phyloP scores from a whole-genome alignment of 2,797 vertebrate genomes.

The Scolopax rusticola region DNA sequence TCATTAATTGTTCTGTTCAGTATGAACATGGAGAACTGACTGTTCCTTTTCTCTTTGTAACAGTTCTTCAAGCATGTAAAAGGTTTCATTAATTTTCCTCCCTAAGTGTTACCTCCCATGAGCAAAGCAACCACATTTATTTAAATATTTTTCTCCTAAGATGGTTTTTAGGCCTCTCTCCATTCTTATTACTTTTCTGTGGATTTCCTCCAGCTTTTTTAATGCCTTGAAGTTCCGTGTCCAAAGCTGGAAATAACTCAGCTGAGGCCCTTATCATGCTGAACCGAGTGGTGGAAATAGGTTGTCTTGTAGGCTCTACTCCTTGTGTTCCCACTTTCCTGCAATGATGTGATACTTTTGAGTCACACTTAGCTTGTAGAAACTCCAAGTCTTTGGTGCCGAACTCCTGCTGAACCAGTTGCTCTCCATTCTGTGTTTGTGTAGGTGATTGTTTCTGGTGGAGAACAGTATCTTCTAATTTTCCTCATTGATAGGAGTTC shows the following conservation, averaged over 20 bases:
- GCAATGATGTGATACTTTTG: rapidly evolving
- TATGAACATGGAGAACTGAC: slow-evolving; percentile 2
- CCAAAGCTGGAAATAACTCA: not conserved
- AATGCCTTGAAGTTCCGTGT: not conserved
- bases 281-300: not conserved
- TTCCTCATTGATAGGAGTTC: not conserved
- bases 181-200: not conserved
- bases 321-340: not conserved
- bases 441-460: not conserved
- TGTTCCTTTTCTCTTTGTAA: not conserved
- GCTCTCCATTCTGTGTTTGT: not conserved
- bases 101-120: not conserved
- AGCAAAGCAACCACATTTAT: not conserved
- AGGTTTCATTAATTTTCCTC: not conserved
- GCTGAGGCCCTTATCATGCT: not conserved
- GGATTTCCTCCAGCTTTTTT: not conserved
- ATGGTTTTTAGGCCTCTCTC: not conserved
- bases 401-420: not conserved
- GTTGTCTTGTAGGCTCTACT: not conserved
- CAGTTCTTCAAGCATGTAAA: slow-evolving; percentile 21
- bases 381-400: not conserved
- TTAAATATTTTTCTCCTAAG: not conserved
- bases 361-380: not conserved
- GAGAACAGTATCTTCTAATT: not conserved
- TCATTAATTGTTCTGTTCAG: slow-evolving; percentile 16